Percentiles rank a stretch among this genome's conserved stretches.
Conservation (phyloP, 2,888 invertebrate species). For the Ametastegia equiseti region DNA sequence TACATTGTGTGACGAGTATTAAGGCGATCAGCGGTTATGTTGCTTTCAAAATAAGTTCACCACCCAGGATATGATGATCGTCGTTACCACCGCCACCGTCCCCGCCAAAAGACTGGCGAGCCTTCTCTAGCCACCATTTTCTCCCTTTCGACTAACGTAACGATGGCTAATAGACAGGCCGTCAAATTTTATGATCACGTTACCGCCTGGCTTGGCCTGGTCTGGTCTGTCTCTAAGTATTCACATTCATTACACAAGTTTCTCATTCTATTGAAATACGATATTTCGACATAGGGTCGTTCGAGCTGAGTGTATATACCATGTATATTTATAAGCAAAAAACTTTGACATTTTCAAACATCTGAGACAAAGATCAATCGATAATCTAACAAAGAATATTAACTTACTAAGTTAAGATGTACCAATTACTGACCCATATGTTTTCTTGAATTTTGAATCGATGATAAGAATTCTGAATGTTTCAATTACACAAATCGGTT, state of each 20-base stretch:
- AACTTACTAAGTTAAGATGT: no score
- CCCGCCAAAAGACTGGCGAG: no score
- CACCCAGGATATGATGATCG: conserved; percentile 9
- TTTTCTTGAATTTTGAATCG: no score
- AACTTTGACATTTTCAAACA: neutral
- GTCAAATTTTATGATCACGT: conserved; percentile 36
- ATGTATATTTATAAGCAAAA: neutral
- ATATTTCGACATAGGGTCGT: neutral
- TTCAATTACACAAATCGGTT: no score
- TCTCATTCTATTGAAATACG: neutral
- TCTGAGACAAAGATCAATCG: no score
- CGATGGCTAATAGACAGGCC: conserved; percentile 32
- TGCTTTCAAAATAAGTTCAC: conserved; percentile 31
- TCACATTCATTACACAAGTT: conserved; percentile 17
- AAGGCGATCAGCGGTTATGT: neutral
- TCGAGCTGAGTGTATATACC: no score
- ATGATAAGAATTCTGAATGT: no score
- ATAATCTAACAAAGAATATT: neutral
- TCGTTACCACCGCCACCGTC: neutral
- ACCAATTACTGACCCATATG: no score
- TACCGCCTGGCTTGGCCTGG: conserved; percentile 3
- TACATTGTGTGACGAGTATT: conserved; percentile 34
- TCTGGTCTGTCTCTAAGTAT: neutral
- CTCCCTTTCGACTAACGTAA: conserved; percentile 41
- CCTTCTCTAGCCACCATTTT: neutral